Percentiles rank a stretch among this genome's conserved stretches.
phyloP scores from a whole-genome alignment of 2,113 vertebrate species.

The Chitala chitala region DNA sequence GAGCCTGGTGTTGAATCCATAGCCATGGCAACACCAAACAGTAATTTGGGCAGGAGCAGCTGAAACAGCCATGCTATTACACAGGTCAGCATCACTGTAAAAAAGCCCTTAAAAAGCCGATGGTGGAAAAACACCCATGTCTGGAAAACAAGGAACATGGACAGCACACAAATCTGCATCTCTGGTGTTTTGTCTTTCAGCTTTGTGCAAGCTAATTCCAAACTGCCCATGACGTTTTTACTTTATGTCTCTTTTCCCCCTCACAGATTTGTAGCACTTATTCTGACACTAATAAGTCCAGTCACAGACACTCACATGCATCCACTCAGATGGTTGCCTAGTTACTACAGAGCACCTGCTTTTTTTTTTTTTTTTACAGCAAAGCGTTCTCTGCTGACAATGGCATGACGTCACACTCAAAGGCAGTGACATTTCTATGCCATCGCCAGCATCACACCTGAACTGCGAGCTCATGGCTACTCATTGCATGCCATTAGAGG shows the following conservation, averaged over 20 bases:
- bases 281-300: neutral
- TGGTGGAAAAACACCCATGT: neutral
- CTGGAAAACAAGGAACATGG: no score
- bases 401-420: neutral
- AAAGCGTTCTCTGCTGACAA: neutral
- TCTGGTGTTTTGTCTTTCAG: neutral
- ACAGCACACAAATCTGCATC: neutral
- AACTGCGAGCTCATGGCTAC: conserved; percentile 31
- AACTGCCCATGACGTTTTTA: no score
- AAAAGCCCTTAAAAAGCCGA: neutral
- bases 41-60: no score
- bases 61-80: neutral
- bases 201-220: neutral
- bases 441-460: neutral
- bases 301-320: conserved; percentile 18
- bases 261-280: neutral
- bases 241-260: neutral
- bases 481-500: conserved; percentile 40
- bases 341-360: neutral
- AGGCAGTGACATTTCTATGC: neutral
- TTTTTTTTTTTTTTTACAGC: neutral
- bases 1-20: neutral
- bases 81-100: neutral
- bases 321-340: neutral
- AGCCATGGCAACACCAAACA: conserved; percentile 12